Evolutionary conservation across 2,888 invertebrate species (phyloP), one percentile per base, ranked within the genome.

Genomic region (Tenthredo livida): DNA sequence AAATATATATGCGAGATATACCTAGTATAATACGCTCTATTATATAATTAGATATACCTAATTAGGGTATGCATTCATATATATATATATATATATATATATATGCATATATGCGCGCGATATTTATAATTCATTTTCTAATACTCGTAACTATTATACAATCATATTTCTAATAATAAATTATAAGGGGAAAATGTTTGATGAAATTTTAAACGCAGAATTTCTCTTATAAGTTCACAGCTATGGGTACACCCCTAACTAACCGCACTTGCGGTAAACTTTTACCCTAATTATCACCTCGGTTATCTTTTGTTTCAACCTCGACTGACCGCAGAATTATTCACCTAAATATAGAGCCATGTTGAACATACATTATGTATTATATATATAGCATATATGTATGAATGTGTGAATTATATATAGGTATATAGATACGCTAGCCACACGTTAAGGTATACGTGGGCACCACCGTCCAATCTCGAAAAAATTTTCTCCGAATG

Each of bases 391-490:
- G n/a, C n/a, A n/a, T 61, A 17, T 61, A 9, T 0, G 12, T 25
- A 21, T 9, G 61, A 9, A 7, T n/a, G 6, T 54, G 54, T n/a
- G 47, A 47, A 47, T 47, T 15, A 47, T 47, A n/a, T 54, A 54
- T 54, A 54, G 0, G 15, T 47, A n/a, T 54, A 54, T 54, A 54
- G 0, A 6, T 54, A 54, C n/a, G 6, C 7, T 17, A 50, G 15
- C 6, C 6, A 50, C 1, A 50, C 17, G 25, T 25, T 7, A 17
- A 12, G n/a, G 21, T n/a, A 2, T 61, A 61, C 21, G 25, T 21
- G 61, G 33, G n/a, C 37, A 15, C 40, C 37, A 15, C n/a, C 70
- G 37, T 72, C 70, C 70, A 72, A 72, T 72, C 70, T 72, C 70
- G 70, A 72, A 12, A 10, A n/a, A 9, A 9, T 72, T n/a, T 7